These are phyloP conservation scores for Poeciliopsis turneri DNA, from an alignment of 2,797 vertebrate genomes.

Conservation along the genomic window DNA sequence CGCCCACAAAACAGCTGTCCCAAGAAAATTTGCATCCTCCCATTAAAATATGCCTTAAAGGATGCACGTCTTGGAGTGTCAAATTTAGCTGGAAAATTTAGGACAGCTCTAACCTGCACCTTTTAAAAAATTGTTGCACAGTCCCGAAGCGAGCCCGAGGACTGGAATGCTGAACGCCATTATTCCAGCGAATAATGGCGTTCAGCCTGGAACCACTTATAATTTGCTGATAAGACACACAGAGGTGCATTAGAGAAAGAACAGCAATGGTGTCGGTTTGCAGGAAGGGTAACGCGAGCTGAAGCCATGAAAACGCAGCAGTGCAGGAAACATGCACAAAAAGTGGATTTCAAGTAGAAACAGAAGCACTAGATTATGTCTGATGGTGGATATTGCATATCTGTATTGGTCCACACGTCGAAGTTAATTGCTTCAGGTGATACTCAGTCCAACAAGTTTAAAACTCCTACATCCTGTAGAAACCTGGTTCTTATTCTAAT, in stretches of 20 bases:
- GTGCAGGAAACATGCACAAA: slow-evolving; percentile 13
- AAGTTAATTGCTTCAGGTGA: slow-evolving; percentile 47
- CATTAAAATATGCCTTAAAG: slow-evolving; percentile 70
- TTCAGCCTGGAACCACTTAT: slow-evolving; percentile 37
- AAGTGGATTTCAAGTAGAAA: slow-evolving; percentile 35
- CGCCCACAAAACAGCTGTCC: slow-evolving; percentile 64
- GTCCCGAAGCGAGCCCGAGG: slow-evolving; percentile 26
- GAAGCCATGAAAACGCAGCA: slow-evolving; percentile 16
- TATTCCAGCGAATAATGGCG: neutral
- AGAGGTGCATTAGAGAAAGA: neutral
- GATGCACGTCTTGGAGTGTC: slow-evolving; percentile 39
- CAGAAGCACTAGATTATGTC: slow-evolving; percentile 28
- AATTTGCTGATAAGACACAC: slow-evolving; percentile 43
- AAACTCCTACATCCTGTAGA: slow-evolving; percentile 17
- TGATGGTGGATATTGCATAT: slow-evolving; percentile 48
- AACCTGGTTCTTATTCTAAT: slow-evolving; percentile 33
- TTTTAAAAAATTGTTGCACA: slow-evolving; percentile 24
- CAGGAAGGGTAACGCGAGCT: slow-evolving; percentile 29
- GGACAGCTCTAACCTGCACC: slow-evolving; percentile 37
- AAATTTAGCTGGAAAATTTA: slow-evolving; percentile 50
- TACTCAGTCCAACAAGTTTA: slow-evolving; percentile 44
- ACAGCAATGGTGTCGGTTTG: slow-evolving; percentile 26
- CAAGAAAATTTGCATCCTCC: slow-evolving; percentile 70
- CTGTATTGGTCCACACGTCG: slow-evolving; percentile 38
- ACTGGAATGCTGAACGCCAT: too few relatives aligned